Conservation (phyloP, 2,113 vertebrate genomes). For the Lepus timidus region DNA sequence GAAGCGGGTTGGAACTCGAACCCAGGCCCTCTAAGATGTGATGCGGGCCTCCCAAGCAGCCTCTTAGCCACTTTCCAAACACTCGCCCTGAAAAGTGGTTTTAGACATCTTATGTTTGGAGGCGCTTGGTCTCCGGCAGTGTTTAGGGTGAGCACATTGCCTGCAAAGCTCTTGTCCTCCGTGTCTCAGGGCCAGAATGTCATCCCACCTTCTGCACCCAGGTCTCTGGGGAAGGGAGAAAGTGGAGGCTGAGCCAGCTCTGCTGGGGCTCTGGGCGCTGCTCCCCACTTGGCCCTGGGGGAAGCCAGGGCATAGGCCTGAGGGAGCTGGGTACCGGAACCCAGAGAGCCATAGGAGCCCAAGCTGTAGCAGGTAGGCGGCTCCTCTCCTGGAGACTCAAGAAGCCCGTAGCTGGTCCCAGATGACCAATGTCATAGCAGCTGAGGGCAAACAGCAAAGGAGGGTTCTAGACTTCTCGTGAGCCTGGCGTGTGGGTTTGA, state of each 20-base stretch:
- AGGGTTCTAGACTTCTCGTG: not conserved
- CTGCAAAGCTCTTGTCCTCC: not conserved
- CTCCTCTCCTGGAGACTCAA: accelerated
- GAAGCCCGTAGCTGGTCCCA: not conserved
- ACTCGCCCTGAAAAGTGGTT: not conserved
- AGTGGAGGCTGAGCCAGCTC: not conserved
- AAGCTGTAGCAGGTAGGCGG: not conserved
- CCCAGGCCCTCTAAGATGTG: too few species aligned
- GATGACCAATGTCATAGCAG: not conserved
- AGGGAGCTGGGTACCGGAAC: not conserved
- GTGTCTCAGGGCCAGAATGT: too few species aligned
- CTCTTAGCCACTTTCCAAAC: too few species aligned
- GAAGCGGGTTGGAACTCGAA: too few species aligned
- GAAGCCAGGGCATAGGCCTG: not conserved
- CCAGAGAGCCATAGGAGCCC: not conserved
- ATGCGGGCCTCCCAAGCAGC: too few species aligned
- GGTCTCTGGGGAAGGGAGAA: not conserved
- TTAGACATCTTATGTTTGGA: not conserved
- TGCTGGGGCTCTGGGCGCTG: not conserved
- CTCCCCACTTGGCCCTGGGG: too few species aligned
- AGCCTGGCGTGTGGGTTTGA: not conserved
- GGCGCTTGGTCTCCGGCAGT: not conserved
- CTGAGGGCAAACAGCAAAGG: not conserved
- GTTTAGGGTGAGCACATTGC: not conserved
- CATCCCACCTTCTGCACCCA: not conserved